Conservation (phyloP, 2,797 vertebrate species). For the Danio choprae region DNA sequence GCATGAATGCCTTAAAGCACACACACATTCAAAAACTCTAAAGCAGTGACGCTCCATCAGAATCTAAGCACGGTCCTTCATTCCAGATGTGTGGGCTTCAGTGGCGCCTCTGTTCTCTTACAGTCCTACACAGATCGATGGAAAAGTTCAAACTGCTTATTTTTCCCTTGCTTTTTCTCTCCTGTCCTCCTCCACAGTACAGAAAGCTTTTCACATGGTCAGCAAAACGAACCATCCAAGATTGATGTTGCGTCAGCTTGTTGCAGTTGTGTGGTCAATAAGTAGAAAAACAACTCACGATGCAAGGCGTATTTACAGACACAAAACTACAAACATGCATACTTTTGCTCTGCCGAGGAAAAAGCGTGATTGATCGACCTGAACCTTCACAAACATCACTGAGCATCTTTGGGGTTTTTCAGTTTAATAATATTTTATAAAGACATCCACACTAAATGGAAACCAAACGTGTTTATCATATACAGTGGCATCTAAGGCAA, state of each 20-base stretch:
- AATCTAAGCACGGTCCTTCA: slow-evolving; percentile 23
- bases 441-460: not conserved
- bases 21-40: not conserved
- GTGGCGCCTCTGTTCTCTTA: slow-evolving; percentile 45
- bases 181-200: slow-evolving; percentile 39
- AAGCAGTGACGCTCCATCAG: slow-evolving; percentile 15
- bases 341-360: slow-evolving; percentile 14
- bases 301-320: slow-evolving; percentile 32
- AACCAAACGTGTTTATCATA: not conserved
- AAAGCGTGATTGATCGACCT: not conserved
- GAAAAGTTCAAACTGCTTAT: slow-evolving; percentile 46
- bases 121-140: slow-evolving; percentile 59
- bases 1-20: slow-evolving; percentile 30
- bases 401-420: slow-evolving; percentile 10
- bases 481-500: not conserved
- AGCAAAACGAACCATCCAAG: slow-evolving; percentile 45
- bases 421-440: not conserved
- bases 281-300: slow-evolving; percentile 24
- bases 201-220: slow-evolving; percentile 51
- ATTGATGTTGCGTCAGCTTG: slow-evolving; percentile 52
- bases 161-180: slow-evolving; percentile 27
- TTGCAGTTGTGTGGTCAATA: slow-evolving; percentile 41
- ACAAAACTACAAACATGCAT: slow-evolving; percentile 28
- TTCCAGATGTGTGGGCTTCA: slow-evolving; percentile 54
- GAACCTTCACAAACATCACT: slow-evolving; percentile 1